Percentiles rank a stretch among this genome's conserved stretches.
Evolutionary conservation across 2,113 vertebrate species (phyloP).

Genomic region (Symphodus melops): DNA sequence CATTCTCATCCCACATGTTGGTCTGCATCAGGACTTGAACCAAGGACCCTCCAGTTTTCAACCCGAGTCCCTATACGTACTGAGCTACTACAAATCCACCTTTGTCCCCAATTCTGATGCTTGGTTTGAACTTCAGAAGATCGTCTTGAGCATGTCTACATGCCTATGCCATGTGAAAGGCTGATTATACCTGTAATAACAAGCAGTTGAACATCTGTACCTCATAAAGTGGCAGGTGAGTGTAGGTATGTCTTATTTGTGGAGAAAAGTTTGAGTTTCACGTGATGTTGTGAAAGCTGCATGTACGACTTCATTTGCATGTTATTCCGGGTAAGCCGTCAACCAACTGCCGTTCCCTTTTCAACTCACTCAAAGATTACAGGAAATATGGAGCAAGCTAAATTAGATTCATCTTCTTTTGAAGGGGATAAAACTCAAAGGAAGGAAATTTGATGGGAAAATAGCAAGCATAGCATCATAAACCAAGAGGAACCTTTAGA

Average conservation of each 20-base stretch:
- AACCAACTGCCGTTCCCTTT: conserved; percentile 23
- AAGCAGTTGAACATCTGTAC: too few species aligned
- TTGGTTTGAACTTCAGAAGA: too few species aligned
- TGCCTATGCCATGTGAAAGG: too few species aligned
- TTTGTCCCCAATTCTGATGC: too few species aligned
- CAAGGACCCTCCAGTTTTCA: too few species aligned
- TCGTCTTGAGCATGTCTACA: too few species aligned
- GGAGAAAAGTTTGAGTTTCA: conserved; percentile 25
- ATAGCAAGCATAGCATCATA: background rate
- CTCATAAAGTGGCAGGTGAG: too few species aligned
- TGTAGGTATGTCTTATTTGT: background rate
- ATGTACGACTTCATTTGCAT: conserved; percentile 50
- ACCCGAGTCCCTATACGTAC: too few species aligned
- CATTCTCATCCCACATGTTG: too few species aligned
- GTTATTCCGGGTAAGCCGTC: conserved; percentile 3
- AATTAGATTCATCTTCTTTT: conserved; percentile 35
- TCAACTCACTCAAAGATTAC: conserved; percentile 38
- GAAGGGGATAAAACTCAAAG: conserved; percentile 19
- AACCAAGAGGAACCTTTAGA: conserved; percentile 23
- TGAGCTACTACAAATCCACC: too few species aligned
- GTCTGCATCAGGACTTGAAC: too few species aligned
- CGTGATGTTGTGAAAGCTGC: conserved; percentile 11
- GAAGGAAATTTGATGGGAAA: conserved; percentile 22
- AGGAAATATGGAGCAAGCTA: conserved; percentile 32
- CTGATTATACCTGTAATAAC: too few species aligned